Evolutionary conservation across 2,888 invertebrate species (phyloP), one percentile per base, ranked within the genome.

Genomic region (Sinelater perroti): DNA sequence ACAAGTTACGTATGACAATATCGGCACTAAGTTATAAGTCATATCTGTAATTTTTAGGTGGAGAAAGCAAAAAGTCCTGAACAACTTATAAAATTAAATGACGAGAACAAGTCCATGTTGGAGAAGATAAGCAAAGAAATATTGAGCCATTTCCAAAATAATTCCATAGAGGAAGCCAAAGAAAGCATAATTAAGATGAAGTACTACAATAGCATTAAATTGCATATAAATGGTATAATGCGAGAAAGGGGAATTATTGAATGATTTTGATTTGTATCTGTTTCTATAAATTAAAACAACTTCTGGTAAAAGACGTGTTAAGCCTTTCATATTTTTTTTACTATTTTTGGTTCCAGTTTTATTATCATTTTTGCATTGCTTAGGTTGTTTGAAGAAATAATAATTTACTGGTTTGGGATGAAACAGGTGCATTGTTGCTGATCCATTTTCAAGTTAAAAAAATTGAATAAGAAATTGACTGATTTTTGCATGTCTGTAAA

Each of bases 191-290:
- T 88, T 33, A 83, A 85, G 75, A 87, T 96, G 85, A 94, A 94
- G 75, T 97, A 95, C 80, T 92, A 88, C 69, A 81, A 84, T 10
- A 94, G 91, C 74, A 86, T 96, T 71, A 86, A 89, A 59, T 83
- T 79, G 26, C 90, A 90, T 79, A 87, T 95, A 61, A 92, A 91
- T 79, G 80, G 77, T 20, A 70, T 82, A 18, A 82, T 87, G 67
- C 76, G 84, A 63, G 82, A 78, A 70, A 81, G 81, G 76, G 86
- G 86, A 24, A 82, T 86, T 63, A 82, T 84, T 33, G 76, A 79
- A 61, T 79, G 68, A 75, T 44, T n/a, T n/a, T n/a, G n/a, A n/a
- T n/a, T n/a, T n/a, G n/a, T n/a, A n/a, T n/a, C n/a, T n/a, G n/a
- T n/a, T n/a, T n/a, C n/a, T n/a, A n/a, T n/a, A n/a, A n/a, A n/a